Conservation (phyloP, 2,888 invertebrate species). For the Lottia scabra region DNA sequence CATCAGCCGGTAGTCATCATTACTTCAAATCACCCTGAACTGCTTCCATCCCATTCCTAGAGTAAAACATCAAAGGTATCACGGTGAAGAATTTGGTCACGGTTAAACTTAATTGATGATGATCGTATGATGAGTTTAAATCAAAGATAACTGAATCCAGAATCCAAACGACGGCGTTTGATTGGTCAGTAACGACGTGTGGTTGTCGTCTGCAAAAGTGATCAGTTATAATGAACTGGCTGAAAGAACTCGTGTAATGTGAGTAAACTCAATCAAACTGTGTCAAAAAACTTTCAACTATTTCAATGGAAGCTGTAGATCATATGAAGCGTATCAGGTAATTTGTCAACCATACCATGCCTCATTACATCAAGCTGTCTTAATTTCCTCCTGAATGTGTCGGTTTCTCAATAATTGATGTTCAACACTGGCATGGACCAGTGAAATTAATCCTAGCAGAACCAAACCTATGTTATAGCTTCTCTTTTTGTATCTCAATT, state of each 20-base stretch:
- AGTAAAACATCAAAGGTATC: neutral
- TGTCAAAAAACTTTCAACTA: constrained; percentile 5
- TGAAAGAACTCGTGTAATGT: neutral
- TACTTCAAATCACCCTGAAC: too few relatives aligned
- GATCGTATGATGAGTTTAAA: neutral
- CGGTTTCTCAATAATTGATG: constrained; percentile 23
- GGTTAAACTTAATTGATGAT: neutral
- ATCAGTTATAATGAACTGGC: constrained; percentile 9
- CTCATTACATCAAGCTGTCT: constrained; percentile 19
- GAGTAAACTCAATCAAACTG: constrained; percentile 1
- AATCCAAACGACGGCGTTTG: neutral
- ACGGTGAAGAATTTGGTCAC: too few relatives aligned
- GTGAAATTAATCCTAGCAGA: constrained; percentile 10
- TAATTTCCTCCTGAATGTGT: constrained; percentile 20
- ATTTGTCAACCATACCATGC: constrained; percentile 17
- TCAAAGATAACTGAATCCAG: neutral
- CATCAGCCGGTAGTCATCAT: neutral
- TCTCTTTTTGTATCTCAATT: neutral
- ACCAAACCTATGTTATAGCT: neutral
- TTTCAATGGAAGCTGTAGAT: neutral
- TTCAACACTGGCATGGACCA: constrained; percentile 21
- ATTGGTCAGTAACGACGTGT: constrained; percentile 14
- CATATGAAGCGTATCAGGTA: constrained; percentile 10
- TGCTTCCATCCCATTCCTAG: too few relatives aligned
- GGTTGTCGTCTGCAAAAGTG: constrained; percentile 11